Evolutionary conservation across 1,140 invertebrate species (phyloP).

Genomic region (Heliconius himera): DNA sequence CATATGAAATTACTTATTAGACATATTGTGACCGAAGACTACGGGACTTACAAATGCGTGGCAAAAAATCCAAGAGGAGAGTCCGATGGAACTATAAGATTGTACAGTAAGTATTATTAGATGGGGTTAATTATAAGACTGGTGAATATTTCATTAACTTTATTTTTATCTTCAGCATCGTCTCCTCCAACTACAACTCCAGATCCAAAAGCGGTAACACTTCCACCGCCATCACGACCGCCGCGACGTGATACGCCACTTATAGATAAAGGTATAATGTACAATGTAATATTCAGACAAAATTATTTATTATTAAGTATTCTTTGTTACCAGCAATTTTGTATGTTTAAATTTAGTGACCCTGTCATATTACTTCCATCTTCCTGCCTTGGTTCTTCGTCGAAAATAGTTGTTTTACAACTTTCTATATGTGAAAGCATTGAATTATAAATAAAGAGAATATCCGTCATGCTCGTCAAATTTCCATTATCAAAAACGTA

Average conservation of each 20-base stretch:
- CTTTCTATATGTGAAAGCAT: too few species aligned
- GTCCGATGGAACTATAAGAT: constrained; percentile 93
- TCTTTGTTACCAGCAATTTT: neutral
- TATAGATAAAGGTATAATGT: constrained; percentile 68
- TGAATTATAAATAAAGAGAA: too few species aligned
- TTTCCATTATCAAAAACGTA: too few species aligned
- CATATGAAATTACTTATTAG: constrained; percentile 91
- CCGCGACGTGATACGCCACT: constrained; percentile 68
- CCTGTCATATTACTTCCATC: neutral
- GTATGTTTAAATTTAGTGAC: neutral
- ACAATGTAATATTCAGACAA: neutral
- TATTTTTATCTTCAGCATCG: constrained; percentile 53
- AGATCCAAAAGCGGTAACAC: constrained; percentile 65
- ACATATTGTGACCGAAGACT: constrained; percentile 89
- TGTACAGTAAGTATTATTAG: constrained; percentile 90
- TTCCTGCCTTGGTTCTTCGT: neutral
- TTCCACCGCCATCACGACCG: constrained; percentile 68
- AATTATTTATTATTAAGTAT: neutral
- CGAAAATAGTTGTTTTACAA: too few species aligned
- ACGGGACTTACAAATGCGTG: constrained; percentile 95
- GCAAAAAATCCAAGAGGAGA: constrained; percentile 96
- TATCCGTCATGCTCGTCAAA: too few species aligned
- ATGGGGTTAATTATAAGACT: neutral
- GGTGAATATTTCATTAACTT: neutral
- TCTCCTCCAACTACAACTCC: constrained; percentile 75